These are phyloP conservation scores for Schizopygopsis pylzovi DNA, from an alignment of 2,797 vertebrate genomes.

Conservation along the genomic window DNA sequence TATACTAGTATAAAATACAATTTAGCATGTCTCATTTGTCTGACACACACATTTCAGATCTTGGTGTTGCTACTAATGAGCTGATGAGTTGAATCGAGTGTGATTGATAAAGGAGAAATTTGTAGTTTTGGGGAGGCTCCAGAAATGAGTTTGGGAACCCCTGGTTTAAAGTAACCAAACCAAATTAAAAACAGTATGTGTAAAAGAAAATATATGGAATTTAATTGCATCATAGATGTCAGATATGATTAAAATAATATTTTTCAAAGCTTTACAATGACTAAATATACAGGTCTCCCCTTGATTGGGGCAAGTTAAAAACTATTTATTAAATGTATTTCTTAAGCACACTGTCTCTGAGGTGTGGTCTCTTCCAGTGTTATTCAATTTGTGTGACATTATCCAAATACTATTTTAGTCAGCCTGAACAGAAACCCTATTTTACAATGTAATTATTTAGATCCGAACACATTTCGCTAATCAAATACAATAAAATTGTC, in stretches of 20 bases:
- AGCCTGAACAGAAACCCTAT: neutral
- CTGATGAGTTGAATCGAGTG: too few species aligned
- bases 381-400: neutral
- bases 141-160: too few species aligned
- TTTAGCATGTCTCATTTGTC: too few species aligned
- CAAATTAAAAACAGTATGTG: conserved; percentile 50
- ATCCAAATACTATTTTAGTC: neutral
- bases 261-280: conserved; percentile 82
- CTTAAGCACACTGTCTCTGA: conserved; percentile 43
- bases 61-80: too few species aligned
- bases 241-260: conserved; percentile 81
- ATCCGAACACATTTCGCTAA: neutral
- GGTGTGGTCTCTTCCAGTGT: conserved; percentile 36
- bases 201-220: conserved; percentile 50
- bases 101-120: too few species aligned
- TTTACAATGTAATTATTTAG: neutral
- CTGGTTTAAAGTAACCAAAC: conserved; percentile 51
- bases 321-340: conserved; percentile 77
- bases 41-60: too few species aligned
- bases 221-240: conserved; percentile 69
- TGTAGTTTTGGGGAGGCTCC: too few species aligned
- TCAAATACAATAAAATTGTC: neutral
- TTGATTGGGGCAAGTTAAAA: conserved; percentile 72
- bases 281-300: conserved; percentile 70
- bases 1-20: too few species aligned